These are phyloP conservation scores for Drosophila elegans DNA, from an alignment of 1,140 invertebrate genomes.

Conservation along the genomic window DNA sequence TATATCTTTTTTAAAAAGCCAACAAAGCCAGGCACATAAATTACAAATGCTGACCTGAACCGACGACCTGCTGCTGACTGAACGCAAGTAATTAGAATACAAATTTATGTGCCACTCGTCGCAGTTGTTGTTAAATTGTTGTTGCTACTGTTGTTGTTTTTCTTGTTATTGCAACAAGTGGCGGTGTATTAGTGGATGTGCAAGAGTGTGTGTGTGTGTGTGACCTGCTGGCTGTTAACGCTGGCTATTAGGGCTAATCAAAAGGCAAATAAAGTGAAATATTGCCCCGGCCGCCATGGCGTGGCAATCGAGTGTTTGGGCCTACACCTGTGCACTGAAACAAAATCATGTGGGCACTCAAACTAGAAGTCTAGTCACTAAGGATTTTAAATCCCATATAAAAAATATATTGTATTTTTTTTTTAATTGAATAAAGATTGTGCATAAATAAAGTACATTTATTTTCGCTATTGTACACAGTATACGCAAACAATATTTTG, in stretches of 20 bases:
- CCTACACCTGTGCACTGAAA: constrained; percentile 17
- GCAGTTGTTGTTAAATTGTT: constrained; percentile 10
- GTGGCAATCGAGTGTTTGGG: constrained; percentile 36
- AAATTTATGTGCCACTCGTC: constrained; percentile 73
- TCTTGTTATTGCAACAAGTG: constrained; percentile 74
- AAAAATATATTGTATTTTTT: too few relatives aligned
- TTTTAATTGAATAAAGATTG: too few relatives aligned
- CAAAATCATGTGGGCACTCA: not conserved
- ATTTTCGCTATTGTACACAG: too few relatives aligned
- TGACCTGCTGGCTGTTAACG: constrained; percentile 45
- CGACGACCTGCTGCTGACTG: constrained; percentile 68
- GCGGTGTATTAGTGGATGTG: constrained; percentile 20
- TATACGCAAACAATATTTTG: too few relatives aligned
- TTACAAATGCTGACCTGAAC: constrained; percentile 50
- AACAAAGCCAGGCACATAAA: constrained; percentile 63
- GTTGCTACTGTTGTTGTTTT: not conserved
- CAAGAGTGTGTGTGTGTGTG: constrained; percentile 30
- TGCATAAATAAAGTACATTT: too few relatives aligned
- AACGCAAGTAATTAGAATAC: constrained; percentile 74
- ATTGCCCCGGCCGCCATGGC: constrained; percentile 37
- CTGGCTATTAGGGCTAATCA: constrained; percentile 79
- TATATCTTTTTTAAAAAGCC: constrained; percentile 65
- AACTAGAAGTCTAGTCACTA: not conserved
- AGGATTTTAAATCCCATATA: not conserved
- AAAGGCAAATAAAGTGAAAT: constrained; percentile 78